Evolutionary conservation across 2,888 invertebrate species (phyloP).

Genomic region (Nematopogon swammerdamellus): DNA sequence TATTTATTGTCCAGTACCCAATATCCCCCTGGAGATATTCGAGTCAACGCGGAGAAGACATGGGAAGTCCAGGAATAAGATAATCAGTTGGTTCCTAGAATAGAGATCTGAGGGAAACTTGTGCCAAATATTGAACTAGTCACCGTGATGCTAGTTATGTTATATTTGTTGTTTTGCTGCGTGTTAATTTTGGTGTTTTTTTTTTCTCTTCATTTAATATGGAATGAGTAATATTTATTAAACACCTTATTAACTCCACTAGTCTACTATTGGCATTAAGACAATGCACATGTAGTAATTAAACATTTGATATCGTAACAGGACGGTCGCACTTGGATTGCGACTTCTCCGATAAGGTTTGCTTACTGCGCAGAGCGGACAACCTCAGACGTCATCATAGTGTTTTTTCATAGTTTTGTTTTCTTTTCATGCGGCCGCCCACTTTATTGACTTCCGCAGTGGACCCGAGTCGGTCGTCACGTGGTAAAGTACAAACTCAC

Average conservation of each 20-base stretch:
- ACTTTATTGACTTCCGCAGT: slow-evolving; percentile 60
- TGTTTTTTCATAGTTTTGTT: too few relatives aligned
- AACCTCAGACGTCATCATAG: too few relatives aligned
- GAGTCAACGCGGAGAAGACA: slow-evolving; percentile 54
- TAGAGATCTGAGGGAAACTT: slow-evolving; percentile 25
- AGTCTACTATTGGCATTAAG: too few relatives aligned
- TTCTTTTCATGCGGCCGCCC: slow-evolving; percentile 54
- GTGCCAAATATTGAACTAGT: slow-evolving; percentile 10
- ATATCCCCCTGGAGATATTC: slow-evolving; percentile 57
- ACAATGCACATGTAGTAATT: too few relatives aligned
- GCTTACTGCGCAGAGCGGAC: too few relatives aligned
- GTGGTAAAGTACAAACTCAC: slow-evolving; percentile 70
- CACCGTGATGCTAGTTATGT: not conserved
- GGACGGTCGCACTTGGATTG: too few relatives aligned
- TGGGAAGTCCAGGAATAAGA: slow-evolving; percentile 55
- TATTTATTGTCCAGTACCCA: slow-evolving; percentile 57
- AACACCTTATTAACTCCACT: too few relatives aligned
- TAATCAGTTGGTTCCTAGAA: slow-evolving; percentile 57
- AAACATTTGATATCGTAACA: too few relatives aligned
- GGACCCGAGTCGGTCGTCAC: slow-evolving; percentile 62
- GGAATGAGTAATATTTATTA: not conserved
- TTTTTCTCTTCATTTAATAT: not conserved
- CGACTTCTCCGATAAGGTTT: too few relatives aligned
- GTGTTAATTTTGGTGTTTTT: not conserved
- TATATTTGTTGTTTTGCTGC: not conserved